phyloP scores from a whole-genome alignment of 2,113 vertebrate genomes.

The Todiramphus chloris region DNA sequence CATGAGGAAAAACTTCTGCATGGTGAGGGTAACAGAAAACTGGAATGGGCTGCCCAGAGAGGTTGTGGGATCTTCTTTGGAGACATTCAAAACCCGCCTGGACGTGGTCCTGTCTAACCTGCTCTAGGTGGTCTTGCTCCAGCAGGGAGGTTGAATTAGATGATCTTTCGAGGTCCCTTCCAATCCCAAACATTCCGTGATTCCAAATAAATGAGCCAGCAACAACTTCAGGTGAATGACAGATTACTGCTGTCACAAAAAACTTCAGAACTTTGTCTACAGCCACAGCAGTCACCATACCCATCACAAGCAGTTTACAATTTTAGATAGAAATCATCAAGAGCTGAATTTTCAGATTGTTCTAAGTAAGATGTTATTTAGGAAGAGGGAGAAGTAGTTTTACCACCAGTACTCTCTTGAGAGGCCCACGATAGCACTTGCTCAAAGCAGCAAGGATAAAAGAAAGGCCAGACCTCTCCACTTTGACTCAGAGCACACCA shows the following conservation, averaged over 20 bases:
- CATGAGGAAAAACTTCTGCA: no score
- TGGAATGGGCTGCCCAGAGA: no score
- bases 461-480: neutral
- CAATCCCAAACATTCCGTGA: no score
- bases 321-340: neutral
- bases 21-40: no score
- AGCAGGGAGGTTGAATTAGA: no score
- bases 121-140: no score
- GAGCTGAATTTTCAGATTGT: neutral
- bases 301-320: neutral
- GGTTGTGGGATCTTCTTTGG: no score
- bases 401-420: neutral
- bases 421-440: neutral
- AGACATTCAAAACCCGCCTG: no score
- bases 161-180: no score
- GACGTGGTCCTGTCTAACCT: no score
- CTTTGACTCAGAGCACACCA: neutral
- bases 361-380: neutral
- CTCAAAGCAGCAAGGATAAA: neutral
- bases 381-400: neutral
- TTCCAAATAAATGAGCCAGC: neutral
- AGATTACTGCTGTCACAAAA: neutral
- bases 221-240: neutral
- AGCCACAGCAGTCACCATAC: neutral
- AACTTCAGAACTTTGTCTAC: neutral